Base-by-base conservation (phyloP, 2,797 vertebrate species). In the Leptatherina wallacei region DNA sequence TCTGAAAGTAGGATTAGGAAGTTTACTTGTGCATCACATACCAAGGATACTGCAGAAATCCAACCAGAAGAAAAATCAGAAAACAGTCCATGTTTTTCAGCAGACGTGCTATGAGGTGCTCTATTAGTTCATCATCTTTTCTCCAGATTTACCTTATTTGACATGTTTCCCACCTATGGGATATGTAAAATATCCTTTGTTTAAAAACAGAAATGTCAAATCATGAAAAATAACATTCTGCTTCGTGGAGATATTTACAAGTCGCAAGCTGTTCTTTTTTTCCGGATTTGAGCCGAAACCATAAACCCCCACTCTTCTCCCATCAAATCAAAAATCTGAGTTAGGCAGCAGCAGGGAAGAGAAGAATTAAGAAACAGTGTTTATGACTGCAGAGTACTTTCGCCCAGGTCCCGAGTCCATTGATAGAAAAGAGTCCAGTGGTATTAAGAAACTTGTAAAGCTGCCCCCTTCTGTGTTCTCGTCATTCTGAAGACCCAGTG, bases 401-500 rank as follows among this genome's bases (percentile, higher is more conserved):
- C 35, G 74, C 42, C 51, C 33, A 52, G 76, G 69, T 60, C 78
- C 62, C 61, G 68, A 55, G 60, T 81, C 61, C 74, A 84, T 75
- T 86, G 84, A 90, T 63, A 78, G 60, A 78, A 80, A 73, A 75
- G 62, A 71, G 58, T 32, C 30, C 29, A 30, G 55, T 69, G 54
- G 60, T 70, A 60, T 86, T 85, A 69, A 87, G 77, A 59, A 59
- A 85, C 89, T 83, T 81, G 75, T 92, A 92, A 93, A 92, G 38
- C 60, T 35, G 47, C 72, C 73, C 65, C 89, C 66, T 62, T 52
- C 84, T 80, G 84, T 6, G 77, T 44, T 79, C 68, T 61, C 60
- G 61, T 75, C 83, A 72, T 64, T 62, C 77, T 77, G 81, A 78
- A 71, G 76, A 66, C 18, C 61, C 60, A 40, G 61, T 64, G 80